Evolutionary conservation across 2,113 vertebrate genomes (phyloP).

Genomic region (Tinamus guttatus): DNA sequence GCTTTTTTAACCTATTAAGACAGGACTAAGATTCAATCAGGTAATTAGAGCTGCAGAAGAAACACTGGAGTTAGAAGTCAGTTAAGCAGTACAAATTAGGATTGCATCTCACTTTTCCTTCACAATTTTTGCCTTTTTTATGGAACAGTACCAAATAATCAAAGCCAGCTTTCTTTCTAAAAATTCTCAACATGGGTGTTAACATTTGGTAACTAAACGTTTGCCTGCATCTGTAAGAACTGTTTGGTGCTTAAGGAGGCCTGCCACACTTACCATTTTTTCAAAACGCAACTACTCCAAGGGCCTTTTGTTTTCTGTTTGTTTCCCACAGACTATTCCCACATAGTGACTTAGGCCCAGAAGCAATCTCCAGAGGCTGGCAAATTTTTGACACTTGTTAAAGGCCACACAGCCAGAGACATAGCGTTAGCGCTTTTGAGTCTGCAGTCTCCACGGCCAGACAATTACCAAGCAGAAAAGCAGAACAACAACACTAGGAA

Average conservation of each 20-base stretch:
- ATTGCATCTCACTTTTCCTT: background rate
- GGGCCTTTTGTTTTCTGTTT: background rate
- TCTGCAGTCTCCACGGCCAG: background rate
- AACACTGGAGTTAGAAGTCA: background rate
- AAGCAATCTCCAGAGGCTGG: background rate
- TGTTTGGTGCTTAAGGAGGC: background rate
- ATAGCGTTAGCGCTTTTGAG: background rate
- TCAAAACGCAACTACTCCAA: background rate
- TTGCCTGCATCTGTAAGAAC: background rate
- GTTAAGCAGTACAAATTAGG: background rate
- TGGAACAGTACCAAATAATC: background rate
- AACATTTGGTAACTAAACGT: background rate
- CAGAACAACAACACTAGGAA: constrained; percentile 2
- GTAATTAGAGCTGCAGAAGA: background rate
- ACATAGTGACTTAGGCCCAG: background rate
- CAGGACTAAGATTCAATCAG: background rate
- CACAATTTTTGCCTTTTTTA: background rate
- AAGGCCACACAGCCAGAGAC: background rate
- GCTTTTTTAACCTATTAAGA: background rate
- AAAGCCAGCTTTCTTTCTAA: background rate
- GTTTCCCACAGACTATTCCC: background rate
- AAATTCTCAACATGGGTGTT: too few species aligned
- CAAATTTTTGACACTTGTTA: background rate
- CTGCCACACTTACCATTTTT: background rate
- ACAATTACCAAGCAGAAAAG: background rate